phyloP scores from a whole-genome alignment of 1,140 invertebrate species.

The Odontomachus brunneus region DNA sequence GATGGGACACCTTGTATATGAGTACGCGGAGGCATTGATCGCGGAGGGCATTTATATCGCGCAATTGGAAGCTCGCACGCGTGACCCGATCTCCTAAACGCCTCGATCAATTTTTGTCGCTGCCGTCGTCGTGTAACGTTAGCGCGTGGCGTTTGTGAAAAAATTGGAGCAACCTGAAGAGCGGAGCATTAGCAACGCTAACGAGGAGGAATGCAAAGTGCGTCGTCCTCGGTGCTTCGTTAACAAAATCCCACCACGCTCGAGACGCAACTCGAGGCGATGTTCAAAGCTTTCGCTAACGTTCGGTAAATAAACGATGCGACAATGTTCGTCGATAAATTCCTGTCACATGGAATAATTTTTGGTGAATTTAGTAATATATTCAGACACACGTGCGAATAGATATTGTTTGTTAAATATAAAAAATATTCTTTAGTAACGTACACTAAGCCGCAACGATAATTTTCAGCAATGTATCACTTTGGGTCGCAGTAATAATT shows the following conservation, averaged over 20 bases:
- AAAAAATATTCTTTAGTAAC: no score
- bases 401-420: no score
- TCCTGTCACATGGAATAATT: not conserved
- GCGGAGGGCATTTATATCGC: constrained; percentile 51
- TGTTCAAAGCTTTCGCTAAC: not conserved
- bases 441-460: no score
- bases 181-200: not conserved
- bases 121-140: constrained; percentile 4
- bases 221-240: constrained; percentile 31
- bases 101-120: constrained; percentile 65
- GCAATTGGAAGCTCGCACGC: constrained; percentile 57
- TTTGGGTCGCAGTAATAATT: no score
- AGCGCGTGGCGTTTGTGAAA: not conserved
- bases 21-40: constrained; percentile 48
- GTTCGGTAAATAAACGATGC: not conserved
- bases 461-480: no score
- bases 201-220: constrained; percentile 45
- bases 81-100: constrained; percentile 63
- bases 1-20: constrained; percentile 33
- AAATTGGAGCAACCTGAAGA: constrained; percentile 53
- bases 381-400: no score
- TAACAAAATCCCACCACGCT: constrained; percentile 37
- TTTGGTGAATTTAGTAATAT: no score
- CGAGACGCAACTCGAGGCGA: constrained; percentile 6
- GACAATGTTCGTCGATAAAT: not conserved